Evolutionary conservation across 2,888 invertebrate species (phyloP).

Genomic region (Drosophila imparisetae): DNA sequence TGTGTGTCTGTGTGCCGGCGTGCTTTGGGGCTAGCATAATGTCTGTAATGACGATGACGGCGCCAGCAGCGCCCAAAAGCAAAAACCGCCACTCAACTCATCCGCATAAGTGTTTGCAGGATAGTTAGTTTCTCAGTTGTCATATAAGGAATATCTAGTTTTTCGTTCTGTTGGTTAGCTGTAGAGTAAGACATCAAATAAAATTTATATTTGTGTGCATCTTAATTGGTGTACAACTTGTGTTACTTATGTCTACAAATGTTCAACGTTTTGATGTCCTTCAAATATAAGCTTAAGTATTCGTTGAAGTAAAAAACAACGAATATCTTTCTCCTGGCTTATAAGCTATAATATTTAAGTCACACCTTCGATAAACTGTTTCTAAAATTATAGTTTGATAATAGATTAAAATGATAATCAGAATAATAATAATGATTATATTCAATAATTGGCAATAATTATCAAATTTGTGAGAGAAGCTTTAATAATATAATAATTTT

Average conservation of each 20-base stretch:
- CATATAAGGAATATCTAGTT: neutral
- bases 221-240: neutral
- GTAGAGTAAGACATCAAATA: neutral
- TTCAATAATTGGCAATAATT: neutral
- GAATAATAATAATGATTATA: too few species aligned
- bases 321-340: too few species aligned
- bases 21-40: slow-evolving; percentile 33
- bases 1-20: neutral
- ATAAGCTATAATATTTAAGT: too few species aligned
- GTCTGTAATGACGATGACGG: slow-evolving; percentile 57
- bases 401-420: too few species aligned
- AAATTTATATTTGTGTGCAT: neutral
- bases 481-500: too few species aligned
- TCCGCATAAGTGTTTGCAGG: slow-evolving; percentile 45
- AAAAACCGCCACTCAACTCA: slow-evolving; percentile 61
- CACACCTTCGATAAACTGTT: too few species aligned
- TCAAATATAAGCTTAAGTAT: neutral
- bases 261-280: neutral
- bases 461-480: neutral
- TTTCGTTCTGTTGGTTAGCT: neutral
- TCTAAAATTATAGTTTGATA: too few species aligned
- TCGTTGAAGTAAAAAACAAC: too few species aligned
- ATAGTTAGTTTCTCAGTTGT: slow-evolving; percentile 12
- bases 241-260: neutral
- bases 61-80: slow-evolving; percentile 52